Conservation (phyloP, 2,113 vertebrate genomes). For the Emydocephalus ijimae region DNA sequence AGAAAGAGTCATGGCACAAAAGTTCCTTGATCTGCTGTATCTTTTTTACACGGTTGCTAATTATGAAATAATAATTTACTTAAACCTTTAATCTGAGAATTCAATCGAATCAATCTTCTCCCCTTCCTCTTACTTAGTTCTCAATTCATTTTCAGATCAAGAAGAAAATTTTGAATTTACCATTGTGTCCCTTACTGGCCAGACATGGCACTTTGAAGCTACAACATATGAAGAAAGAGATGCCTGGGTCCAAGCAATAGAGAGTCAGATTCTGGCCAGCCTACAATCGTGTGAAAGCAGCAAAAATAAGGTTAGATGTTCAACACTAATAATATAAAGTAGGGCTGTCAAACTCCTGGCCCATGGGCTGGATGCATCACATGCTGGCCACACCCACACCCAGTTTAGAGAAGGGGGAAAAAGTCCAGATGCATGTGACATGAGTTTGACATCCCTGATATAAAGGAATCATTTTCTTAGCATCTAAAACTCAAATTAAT, state of each 20-base stretch:
- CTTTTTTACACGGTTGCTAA: neutral
- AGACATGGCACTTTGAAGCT: slow-evolving; percentile 97
- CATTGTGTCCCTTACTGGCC: slow-evolving; percentile 95
- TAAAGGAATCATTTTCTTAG: neutral
- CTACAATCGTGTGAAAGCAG: slow-evolving; percentile 97
- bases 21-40: neutral
- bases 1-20: neutral
- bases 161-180: slow-evolving; percentile 98
- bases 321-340: neutral
- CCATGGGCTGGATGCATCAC: too few relatives aligned
- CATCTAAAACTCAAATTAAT: neutral
- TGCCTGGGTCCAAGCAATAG: slow-evolving; percentile 94
- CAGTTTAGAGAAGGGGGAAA: too few relatives aligned
- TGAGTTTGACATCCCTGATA: too few relatives aligned
- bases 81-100: neutral
- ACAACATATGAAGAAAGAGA: slow-evolving; percentile 94
- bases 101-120: neutral
- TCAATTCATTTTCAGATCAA: slow-evolving; percentile 78
- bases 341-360: too few relatives aligned
- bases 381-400: too few relatives aligned
- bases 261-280: slow-evolving; percentile 96
- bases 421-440: too few relatives aligned
- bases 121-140: neutral
- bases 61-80: neutral
- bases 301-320: slow-evolving; percentile 89